A percentile compares a stretch with the other conserved stretches of the same genome.
Conservation (phyloP, 2,113 vertebrate genomes). For the Hypanus sabinus region DNA sequence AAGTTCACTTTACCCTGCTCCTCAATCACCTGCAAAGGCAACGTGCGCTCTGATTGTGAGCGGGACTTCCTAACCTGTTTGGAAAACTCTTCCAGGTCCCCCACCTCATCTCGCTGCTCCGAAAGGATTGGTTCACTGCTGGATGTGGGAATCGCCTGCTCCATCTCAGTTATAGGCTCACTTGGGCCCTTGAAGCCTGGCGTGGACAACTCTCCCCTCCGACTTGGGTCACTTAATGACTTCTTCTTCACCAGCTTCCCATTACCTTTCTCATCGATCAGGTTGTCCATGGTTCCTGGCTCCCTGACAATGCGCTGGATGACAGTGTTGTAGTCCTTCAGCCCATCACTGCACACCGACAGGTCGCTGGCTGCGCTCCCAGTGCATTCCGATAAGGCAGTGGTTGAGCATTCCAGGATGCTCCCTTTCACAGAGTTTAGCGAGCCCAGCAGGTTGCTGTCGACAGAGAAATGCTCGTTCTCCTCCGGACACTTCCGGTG, state of each 20-base stretch:
- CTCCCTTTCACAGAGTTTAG: constrained; percentile 60
- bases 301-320: constrained; percentile 85
- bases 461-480: constrained; percentile 74
- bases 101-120: constrained; percentile 58
- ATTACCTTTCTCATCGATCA: constrained; percentile 73
- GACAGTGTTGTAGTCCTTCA: constrained; percentile 77
- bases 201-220: constrained; percentile 64
- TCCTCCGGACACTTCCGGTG: constrained; percentile 74
- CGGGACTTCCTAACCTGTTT: constrained; percentile 46
- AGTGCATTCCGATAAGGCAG: constrained; percentile 59
- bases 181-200: constrained; percentile 60
- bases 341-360: constrained; percentile 76
- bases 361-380: constrained; percentile 82
- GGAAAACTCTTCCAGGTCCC: constrained; percentile 51
- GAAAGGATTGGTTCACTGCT: constrained; percentile 89
- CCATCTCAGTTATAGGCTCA: constrained; percentile 77
- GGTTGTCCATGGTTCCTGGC: constrained; percentile 75
- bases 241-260: constrained; percentile 92
- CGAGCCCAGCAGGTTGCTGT: constrained; percentile 87
- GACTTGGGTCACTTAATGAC: constrained; percentile 92
- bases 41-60: constrained; percentile 58
- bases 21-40: constrained; percentile 45
- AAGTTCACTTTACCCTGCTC: constrained; percentile 39
- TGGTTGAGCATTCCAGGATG: constrained; percentile 50
- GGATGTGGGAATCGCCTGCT: constrained; percentile 76